Evolutionary conservation across 2,888 invertebrate species (phyloP), one percentile per base, ranked within the genome.

Genomic region (Fissipunctia ypsillon): DNA sequence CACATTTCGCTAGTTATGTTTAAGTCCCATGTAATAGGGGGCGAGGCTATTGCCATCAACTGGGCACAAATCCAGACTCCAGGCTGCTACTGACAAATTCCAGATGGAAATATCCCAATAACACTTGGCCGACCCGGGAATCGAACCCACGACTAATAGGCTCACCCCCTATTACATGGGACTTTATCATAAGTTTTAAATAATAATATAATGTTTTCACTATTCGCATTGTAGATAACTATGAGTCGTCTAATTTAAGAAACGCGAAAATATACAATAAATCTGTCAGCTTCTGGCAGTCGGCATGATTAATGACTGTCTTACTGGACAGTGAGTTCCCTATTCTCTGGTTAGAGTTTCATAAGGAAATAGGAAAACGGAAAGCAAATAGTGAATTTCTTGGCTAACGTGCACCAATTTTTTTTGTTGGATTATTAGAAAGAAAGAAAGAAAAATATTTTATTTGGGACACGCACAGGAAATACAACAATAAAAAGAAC

Each of bases 281-380:
- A 79, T 75, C 68, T 75, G 75, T 79, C 80, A 74, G 68, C 60
- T 54, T 60, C 0, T 61, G 79, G 56, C 80, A 61, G 43, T 66
- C 28, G n/a, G 71, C 54, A 69, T 80, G 80, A 80, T 63, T 72
- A 72, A 80, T 69, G 48, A 35, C 28, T 52, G 48, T 41, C 57
- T 80, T 38, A 22, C 61, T 71, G 70, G 80, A 57, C 70, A 61
- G 67, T 71, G 28, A 67, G 31, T 45, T 60, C 12, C 12, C 3
- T 28, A 38, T 64, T 56, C 22, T n/a, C n/a, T 54, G 14, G 12
- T 43, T 45, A 57, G 61, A 50, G 59, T 60, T 67, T 43, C 28
- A 35, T 64, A 1, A 35, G 22, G 22, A 65, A 63, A 48, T 48
- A 14, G 1, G 28, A 65, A 63, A 77, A 43, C 25, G 9, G 12